Evolutionary conservation across 2,797 vertebrate genomes (phyloP), one percentile per base, ranked within the genome.

Genomic region (Momotus momota): DNA sequence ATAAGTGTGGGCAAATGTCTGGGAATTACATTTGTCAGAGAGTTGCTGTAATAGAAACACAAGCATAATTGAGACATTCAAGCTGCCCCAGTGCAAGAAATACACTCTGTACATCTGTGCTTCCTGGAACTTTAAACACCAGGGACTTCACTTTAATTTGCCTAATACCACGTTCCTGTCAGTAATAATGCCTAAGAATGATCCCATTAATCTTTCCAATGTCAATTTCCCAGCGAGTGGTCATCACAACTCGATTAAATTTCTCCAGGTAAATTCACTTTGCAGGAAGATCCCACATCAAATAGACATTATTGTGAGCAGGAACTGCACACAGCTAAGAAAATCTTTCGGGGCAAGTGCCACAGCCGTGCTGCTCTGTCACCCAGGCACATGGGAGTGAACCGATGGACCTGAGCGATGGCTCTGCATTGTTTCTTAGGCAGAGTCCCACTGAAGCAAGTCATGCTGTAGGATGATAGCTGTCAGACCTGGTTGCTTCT

Each of bases 111-210:
- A 93, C 75, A 86, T 90, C 90, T 96, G 70, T 77, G 83, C 43
- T 97, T 97, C 88, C 92, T 94, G 93, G 90, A 97, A 97, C 78
- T 79, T 94, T 81, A 93, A 97, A 88, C 93, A 95, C 62, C 49
- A 85, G 81, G 52, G 87, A 93, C 67, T 96, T 95, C 57, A 80
- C 83, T 97, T 82, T 92, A 95, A 96, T 97, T 95, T 96, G 51
- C 75, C 61, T 96, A 92, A 96, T 96, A 81, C 51, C 23, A 2
- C 90, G 74, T 94, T 96, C 45, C 95, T 93, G 75, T 92, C 91
- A 72, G 80, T 95, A 97, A 94, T 88, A 86, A 95, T 62, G 16
- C 72, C 58, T 88, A 88, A 81, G 75, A 96, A 96, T 60, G 90
- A 92, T n/a, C 71, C 57, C 20, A 22, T 94, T 97, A 93, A 97